Evolutionary conservation across 2,888 invertebrate genomes (phyloP).

Genomic region (Lepetodrilus schrolli): DNA sequence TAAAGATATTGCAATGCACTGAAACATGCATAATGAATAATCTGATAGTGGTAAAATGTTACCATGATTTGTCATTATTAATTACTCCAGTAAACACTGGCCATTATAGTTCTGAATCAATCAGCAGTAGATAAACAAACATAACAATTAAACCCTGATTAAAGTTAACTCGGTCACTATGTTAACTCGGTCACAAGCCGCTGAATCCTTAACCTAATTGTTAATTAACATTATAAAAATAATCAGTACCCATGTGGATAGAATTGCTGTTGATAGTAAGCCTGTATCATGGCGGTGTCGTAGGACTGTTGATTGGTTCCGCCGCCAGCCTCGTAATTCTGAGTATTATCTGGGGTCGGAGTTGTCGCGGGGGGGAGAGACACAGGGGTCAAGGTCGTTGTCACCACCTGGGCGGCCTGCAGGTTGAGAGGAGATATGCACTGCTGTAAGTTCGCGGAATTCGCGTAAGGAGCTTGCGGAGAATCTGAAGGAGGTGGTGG

Average conservation of each 20-base stretch:
- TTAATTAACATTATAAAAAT: too few relatives aligned
- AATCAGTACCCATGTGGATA: constrained; percentile 25
- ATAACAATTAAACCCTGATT: too few relatives aligned
- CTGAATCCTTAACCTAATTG: too few relatives aligned
- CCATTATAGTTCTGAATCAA: too few relatives aligned
- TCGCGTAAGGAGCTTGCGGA: constrained; percentile 23
- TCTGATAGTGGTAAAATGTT: too few relatives aligned
- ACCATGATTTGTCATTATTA: too few relatives aligned
- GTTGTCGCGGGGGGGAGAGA: not conserved
- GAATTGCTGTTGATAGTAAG: constrained; percentile 30
- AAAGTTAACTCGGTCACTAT: too few relatives aligned
- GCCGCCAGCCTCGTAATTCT: not conserved
- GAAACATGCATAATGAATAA: too few relatives aligned
- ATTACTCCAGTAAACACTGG: too few relatives aligned
- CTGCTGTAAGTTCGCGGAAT: constrained; percentile 26
- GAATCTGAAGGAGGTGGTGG: constrained; percentile 24
- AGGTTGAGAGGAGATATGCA: constrained; percentile 29
- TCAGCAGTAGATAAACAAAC: too few relatives aligned
- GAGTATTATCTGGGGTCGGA: not conserved
- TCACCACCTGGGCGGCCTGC: not conserved
- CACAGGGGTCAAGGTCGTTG: constrained; percentile 6
- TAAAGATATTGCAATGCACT: too few relatives aligned
- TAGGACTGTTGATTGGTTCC: constrained; percentile 8
- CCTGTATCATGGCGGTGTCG: constrained; percentile 29
- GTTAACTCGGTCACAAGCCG: too few relatives aligned